These are phyloP conservation scores for Eutolmus rufibarbis DNA, from an alignment of 2,888 invertebrate genomes.

Conservation along the genomic window DNA sequence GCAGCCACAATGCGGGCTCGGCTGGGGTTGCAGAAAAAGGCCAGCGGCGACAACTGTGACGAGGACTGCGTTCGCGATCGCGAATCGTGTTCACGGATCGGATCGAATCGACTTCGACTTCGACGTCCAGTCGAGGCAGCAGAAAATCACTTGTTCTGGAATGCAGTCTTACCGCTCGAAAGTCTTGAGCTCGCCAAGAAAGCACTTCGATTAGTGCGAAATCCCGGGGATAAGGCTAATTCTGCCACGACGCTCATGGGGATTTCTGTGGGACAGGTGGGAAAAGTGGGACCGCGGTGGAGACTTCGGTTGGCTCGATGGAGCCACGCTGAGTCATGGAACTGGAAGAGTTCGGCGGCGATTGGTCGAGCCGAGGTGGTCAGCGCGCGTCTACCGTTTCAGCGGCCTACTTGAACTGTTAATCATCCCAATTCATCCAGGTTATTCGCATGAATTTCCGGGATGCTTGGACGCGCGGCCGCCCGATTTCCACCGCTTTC, in stretches of 20 bases:
- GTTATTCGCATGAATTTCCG: conserved; percentile 23
- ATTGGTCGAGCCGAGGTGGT: background rate
- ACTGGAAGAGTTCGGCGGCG: background rate
- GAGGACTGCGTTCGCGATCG: background rate
- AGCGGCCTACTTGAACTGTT: conserved; percentile 19
- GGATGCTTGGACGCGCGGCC: conserved; percentile 1
- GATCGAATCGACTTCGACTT: background rate
- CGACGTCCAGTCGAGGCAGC: background rate
- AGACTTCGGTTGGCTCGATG: background rate
- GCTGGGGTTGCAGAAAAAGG: background rate
- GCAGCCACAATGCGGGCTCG: background rate
- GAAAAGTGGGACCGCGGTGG: background rate
- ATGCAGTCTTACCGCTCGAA: conserved; percentile 38
- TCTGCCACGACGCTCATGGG: background rate
- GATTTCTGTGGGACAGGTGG: background rate
- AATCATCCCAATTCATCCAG: conserved; percentile 31
- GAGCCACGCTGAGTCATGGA: background rate
- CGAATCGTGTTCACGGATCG: background rate
- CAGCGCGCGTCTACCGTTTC: conserved; percentile 10
- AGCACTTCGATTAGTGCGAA: background rate
- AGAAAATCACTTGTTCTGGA: conserved; percentile 35
- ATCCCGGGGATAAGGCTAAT: conserved; percentile 9
- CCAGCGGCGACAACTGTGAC: background rate
- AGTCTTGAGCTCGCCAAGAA: conserved; percentile 17
- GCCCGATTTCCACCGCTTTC: background rate